Base-by-base conservation (phyloP, 2,888 invertebrate genomes). In the Cinara cedri region DNA sequence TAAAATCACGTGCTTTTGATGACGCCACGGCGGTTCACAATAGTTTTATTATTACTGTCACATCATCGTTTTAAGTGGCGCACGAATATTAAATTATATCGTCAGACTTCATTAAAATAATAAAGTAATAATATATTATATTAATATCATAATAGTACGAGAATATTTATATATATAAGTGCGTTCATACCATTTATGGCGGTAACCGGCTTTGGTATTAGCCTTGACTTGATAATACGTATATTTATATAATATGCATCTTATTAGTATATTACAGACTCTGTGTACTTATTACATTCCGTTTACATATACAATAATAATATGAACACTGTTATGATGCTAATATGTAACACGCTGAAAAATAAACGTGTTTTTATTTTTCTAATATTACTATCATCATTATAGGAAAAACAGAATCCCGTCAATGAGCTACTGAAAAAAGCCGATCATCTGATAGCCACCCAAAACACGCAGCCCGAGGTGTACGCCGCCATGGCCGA, bases 401-500 rank as follows among this genome's bases (percentile, higher is more conserved):
- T 86, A 4, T 86, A 95, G 93, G 91, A 90, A 84, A 93, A 95
- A 87, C 94, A 95, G 85, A 93, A 92, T 85, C 94, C 95, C 76
- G 94, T 95, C 84, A 93, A 94, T 84, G 94, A 95, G 86, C 89
- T 96, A 81, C 90, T 95, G 81, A 89, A 91, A 74, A 92, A 94
- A 86, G 94, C 95, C n/a, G 95, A 96, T 86, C 91, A 92, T 84
- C 87, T 94, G 83, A 91, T 94, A 83, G 90, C 91, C 76, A 91
- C 91, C 44, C 92, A 93, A 85, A 82, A 81, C 78, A 74, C 81
- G 42, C 74, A 74, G 65, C 85, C 85, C 1, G 92, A 93, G 86
- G 93, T 95, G 44, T 93, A 95, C 86, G 91, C 92, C 81, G 94
- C 95, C 51, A 96, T 96, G 95, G 94, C 94, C 19, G 93, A 93